Base-by-base conservation (phyloP, 2,888 invertebrate genomes). In the Caenorhabditis sinica region DNA sequence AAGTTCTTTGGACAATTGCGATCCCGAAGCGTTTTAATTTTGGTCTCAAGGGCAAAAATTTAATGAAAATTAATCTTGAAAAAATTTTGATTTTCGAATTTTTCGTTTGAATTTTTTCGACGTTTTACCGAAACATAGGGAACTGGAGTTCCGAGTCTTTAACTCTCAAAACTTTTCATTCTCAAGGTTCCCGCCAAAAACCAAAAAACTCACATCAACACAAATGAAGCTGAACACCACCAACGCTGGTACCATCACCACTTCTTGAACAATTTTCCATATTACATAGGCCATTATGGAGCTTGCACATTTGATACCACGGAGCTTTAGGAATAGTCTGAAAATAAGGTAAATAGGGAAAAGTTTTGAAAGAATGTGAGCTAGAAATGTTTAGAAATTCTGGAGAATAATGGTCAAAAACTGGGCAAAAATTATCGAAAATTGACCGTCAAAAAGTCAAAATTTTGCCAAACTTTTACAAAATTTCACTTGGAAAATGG, bases 191-290 rank as follows among this genome's bases (percentile, higher is more conserved):
- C 25, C 25, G 15, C 25, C 15, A 15, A 28, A 56, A 49, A 20
- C n/a, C 0, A 40, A 40, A 40, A 40, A 40, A 76, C 81, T 73
- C 45, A 86, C 86, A 51, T 86, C 86, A 28, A 86, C 63, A 17
- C 76, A 61, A 33, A 84, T 69, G 33, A 86, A 86, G 20, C 75
- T 81, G 72, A 86, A 84, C 13, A 86, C 63, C 13, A 83, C 83
- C 0, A 86, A 40, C 2, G 77, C 83, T 25, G 86, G 86, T 23
- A 86, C 63, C 72, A 86, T 74, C 2, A 84, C 72, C 6, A 84
- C 72, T 45, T 77, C 81, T 60, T 83, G 86, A 51, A 86, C 63
- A 25, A 84, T 79, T 63, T 86, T 86, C 86, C 86, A 86, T 17
- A 82, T 15, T 2, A 86, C 81, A 36, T 86, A 83, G 17, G 77